phyloP scores from a whole-genome alignment of 2,113 vertebrate genomes.

The Oreocharis arfaki region DNA sequence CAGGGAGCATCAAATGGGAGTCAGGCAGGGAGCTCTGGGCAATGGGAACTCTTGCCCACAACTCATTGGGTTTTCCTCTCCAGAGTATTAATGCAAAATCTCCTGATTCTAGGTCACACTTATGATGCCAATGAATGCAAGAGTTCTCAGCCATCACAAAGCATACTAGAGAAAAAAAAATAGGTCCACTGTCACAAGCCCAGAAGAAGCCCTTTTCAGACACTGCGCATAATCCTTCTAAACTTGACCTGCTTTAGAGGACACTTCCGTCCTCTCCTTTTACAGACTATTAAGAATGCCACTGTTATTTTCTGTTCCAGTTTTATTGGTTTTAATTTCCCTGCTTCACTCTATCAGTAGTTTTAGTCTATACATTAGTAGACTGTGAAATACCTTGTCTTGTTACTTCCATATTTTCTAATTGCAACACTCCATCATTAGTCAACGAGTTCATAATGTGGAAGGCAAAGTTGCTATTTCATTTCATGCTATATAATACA shows the following conservation, averaged over 20 bases:
- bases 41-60: not conserved
- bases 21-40: fast-evolving
- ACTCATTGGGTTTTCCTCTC: not conserved
- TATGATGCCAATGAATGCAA: not conserved
- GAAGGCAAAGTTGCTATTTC: slow-evolving; percentile 50
- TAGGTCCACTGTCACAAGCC: not conserved
- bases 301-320: slow-evolving; percentile 16
- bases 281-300: slow-evolving; percentile 2
- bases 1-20: not conserved
- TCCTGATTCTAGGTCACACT: not conserved
- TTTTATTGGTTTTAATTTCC: slow-evolving; percentile 54
- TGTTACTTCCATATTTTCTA: slow-evolving; percentile 55
- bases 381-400: slow-evolving; percentile 27
- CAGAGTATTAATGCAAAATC: not conserved
- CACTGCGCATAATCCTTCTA: not conserved
- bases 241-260: not conserved
- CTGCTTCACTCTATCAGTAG: slow-evolving; percentile 6
- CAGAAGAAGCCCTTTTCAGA: not conserved
- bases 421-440: slow-evolving; percentile 67
- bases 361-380: slow-evolving; percentile 36
- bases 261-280: not conserved
- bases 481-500: slow-evolving; percentile 64
- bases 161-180: not conserved
- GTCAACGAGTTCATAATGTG: slow-evolving; percentile 47
- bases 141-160: not conserved